Evolutionary conservation across 2,888 invertebrate species (phyloP), one percentile per base, ranked within the genome.

Genomic region (Chromoteleia sp.): DNA sequence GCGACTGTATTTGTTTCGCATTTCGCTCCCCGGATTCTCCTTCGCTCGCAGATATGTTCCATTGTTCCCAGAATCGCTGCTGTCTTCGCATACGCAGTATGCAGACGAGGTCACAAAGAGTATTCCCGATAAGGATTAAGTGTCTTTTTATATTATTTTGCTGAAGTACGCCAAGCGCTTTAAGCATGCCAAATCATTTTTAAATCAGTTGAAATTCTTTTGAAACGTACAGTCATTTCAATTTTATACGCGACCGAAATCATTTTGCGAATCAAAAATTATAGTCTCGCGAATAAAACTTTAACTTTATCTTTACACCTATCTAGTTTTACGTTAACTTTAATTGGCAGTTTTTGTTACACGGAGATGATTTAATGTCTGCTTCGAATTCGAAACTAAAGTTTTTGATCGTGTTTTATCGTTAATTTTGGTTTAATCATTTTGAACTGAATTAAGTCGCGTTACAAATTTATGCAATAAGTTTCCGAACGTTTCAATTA

Each of bases 21-120:
- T 73, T 82, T 75, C 68, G 84, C 67, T 82, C 68, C 83, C 84
- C 83, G 78, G 83, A 59, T 82, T 74, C 79, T 79, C 63, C 56
- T 81, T 76, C 77, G 78, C 73, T 77, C 78, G 83, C 84, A 78
- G 79, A 80, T 83, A 80, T 79, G 80, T 85, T 84, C 81, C 81
- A 83, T 85, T 85, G 84, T 85, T 85, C 85, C 85, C 85, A 85
- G 76, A 85, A 84, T 82, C 79, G 80, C 77, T 83, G 76, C 79
- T 83, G 82, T 81, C 83, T 83, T 84, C 70, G 81, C 83, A 79
- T 83, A 77, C 82, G 79, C 74, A 76, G 82, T 83, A 82, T 80
- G 77, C 70, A 77, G 74, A 79, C 73, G 84, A 83, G 79, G 84
- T 81, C 83, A 76, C 81, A 73, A 84, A 81, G 68, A 80, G 74